Evolutionary conservation across 2,113 vertebrate species (phyloP), one percentile per base, ranked within the genome.

Genomic region (Daboia siamensis): DNA sequence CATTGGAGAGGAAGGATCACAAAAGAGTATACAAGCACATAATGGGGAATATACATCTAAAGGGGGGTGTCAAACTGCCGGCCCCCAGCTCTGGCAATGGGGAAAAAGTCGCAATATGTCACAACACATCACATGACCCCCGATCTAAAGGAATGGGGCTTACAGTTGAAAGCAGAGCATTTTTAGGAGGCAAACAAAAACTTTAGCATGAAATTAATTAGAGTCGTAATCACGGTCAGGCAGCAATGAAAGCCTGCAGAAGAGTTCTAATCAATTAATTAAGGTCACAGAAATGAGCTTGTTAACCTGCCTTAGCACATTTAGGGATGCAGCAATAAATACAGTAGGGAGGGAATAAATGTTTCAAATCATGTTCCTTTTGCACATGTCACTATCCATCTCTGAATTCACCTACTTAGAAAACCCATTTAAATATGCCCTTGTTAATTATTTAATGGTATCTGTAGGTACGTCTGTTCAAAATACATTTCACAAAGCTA

Each of bases 31-130:
- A 17, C 69, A 80, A 80, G 69, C 15, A 39, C 33, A 33, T 33
- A 80, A 80, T 21, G 33, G 17, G 6, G n/a, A 39, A 20, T 39
- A 80, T 39, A 17, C 12, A 74, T 74, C 29, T 17, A 10, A 51
- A 51, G 48, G 9, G 48, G 48, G 48, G 0, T 51, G 0, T 51
- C 48, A 51, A 51, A 51, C 48, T 51, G 0, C 48, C 1, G 0
- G 48, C 48, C 48, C 48, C 1, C 48, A 51, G 48, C 48, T 51
- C 48, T 51, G 48, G 48, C 48, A 51, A 48, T 48, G 48, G 48
- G 48, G 48, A 48, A 48, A 51, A 51, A 51, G 48, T 51, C 48
- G 0, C 0, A 8, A 51, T 51, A 51, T 8, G 48, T 51, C 48
- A 51, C 7, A 0, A 51, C 48, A 51, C 0, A 1, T 51, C 48